These are phyloP conservation scores for Aspidiotus destructor DNA, from an alignment of 2,888 invertebrate species.

Conservation along the genomic window DNA sequence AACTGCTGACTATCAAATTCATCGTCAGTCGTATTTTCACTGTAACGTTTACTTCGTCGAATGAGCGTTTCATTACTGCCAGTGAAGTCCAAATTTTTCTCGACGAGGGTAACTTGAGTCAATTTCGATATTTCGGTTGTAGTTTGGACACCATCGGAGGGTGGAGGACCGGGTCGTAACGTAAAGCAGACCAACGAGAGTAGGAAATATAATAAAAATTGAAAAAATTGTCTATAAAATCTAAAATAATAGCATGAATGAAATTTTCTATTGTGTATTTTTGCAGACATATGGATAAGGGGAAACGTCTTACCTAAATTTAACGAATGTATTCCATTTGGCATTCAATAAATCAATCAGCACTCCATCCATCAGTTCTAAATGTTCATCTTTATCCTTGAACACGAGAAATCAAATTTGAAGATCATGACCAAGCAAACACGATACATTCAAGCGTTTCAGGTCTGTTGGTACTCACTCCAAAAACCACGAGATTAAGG, in stretches of 20 bases:
- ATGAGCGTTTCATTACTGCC: background rate
- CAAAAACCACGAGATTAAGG: slow-evolving; percentile 90
- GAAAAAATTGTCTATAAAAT: slow-evolving; percentile 83
- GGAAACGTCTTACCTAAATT: slow-evolving; percentile 49
- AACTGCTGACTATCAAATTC: no score
- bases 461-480: slow-evolving; percentile 52
- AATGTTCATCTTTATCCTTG: slow-evolving; percentile 86
- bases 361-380: slow-evolving; percentile 89
- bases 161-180: slow-evolving; percentile 67
- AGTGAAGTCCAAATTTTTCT: slow-evolving; percentile 10
- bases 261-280: background rate
- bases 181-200: slow-evolving; percentile 81
- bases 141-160: slow-evolving; percentile 28
- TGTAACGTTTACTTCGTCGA: background rate
- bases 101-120: slow-evolving; percentile 14
- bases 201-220: slow-evolving; percentile 83
- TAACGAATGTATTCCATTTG: slow-evolving; percentile 97
- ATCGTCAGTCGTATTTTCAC: no score
- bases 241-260: slow-evolving; percentile 45
- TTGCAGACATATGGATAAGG: background rate
- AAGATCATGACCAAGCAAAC: background rate
- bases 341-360: slow-evolving; percentile 86
- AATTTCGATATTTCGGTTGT: slow-evolving; percentile 20
- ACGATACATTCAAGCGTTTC: background rate
- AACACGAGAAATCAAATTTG: background rate